Evolutionary conservation across 2,113 vertebrate species (phyloP).

Genomic region (Lampris incognitus): DNA sequence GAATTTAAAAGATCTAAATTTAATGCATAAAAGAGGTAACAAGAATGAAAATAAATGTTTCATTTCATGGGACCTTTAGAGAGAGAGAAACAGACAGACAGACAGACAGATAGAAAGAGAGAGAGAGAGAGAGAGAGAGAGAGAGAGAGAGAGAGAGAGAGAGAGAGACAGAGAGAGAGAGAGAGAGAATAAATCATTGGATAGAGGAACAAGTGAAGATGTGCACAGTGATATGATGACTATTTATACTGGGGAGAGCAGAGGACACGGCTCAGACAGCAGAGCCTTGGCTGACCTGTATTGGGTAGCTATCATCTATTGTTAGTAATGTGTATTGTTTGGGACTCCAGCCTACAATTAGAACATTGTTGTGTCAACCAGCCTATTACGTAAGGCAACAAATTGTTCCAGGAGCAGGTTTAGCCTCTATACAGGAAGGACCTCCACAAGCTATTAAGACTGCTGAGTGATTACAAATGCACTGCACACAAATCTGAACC

Average conservation of each 20-base stretch:
- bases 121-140: slow-evolving; percentile 26
- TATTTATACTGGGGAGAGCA: slow-evolving; percentile 71
- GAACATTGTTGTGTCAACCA: slow-evolving; percentile 27
- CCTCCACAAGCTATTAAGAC: slow-evolving; percentile 21
- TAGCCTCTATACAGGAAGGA: slow-evolving; percentile 48
- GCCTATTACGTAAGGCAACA: slow-evolving; percentile 49
- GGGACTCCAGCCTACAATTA: slow-evolving; percentile 37
- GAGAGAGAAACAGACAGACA: too few relatives aligned
- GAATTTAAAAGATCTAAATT: too few relatives aligned
- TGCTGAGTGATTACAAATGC: slow-evolving; percentile 37
- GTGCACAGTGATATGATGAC: slow-evolving; percentile 54
- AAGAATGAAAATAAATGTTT: too few relatives aligned
- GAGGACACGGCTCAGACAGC: slow-evolving; percentile 61
- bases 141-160: slow-evolving; percentile 35
- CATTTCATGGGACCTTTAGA: too few relatives aligned
- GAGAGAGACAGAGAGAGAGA: slow-evolving; percentile 25
- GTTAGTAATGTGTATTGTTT: slow-evolving; percentile 60
- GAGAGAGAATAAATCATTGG: slow-evolving; percentile 37
- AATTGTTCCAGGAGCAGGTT: slow-evolving; percentile 39
- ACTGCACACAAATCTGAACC: slow-evolving; percentile 18
- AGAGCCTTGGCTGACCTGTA: slow-evolving; percentile 55
- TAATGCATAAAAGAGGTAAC: too few relatives aligned
- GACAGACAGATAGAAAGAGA: neutral
- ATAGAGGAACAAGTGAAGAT: slow-evolving; percentile 58
- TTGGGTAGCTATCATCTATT: slow-evolving; percentile 30